Conservation (phyloP, 2,888 invertebrate species). For the Malacosoma neustria region DNA sequence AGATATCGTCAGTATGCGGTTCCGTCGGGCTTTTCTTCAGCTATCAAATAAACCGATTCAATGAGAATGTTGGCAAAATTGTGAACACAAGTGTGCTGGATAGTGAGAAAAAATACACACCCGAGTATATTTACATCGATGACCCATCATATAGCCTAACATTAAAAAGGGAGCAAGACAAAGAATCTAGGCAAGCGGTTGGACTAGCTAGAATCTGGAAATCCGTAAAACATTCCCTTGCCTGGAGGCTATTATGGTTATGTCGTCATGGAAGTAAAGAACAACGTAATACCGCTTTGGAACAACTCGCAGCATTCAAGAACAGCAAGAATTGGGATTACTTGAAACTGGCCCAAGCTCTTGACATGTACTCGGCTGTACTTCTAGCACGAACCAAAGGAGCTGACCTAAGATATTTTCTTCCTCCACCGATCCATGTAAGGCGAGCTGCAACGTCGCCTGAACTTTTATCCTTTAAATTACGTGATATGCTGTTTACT, state of each 20-base stretch:
- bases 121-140: slow-evolving; percentile 64
- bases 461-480: slow-evolving; percentile 54
- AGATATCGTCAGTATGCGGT: slow-evolving; percentile 31
- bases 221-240: slow-evolving; percentile 76
- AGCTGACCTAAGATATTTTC: slow-evolving; percentile 83
- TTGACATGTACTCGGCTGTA: slow-evolving; percentile 84
- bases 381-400: slow-evolving; percentile 82
- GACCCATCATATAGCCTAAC: slow-evolving; percentile 47
- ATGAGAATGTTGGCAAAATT: slow-evolving; percentile 33
- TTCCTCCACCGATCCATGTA: slow-evolving; percentile 78
- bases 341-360: slow-evolving; percentile 84
- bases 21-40: slow-evolving; percentile 32
- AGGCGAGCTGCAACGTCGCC: slow-evolving; percentile 42
- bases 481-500: slow-evolving; percentile 39
- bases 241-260: slow-evolving; percentile 78
- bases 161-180: slow-evolving; percentile 37
- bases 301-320: slow-evolving; percentile 78
- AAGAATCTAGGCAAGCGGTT: slow-evolving; percentile 32
- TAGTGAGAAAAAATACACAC: slow-evolving; percentile 48
- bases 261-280: slow-evolving; percentile 78
- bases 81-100: slow-evolving; percentile 54
- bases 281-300: slow-evolving; percentile 78
- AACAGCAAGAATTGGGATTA: slow-evolving; percentile 81
- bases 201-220: slow-evolving; percentile 72
- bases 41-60: slow-evolving; percentile 44